Evolutionary conservation across 2,797 vertebrate genomes (phyloP).

Genomic region (Dromococcyx pavoninus): DNA sequence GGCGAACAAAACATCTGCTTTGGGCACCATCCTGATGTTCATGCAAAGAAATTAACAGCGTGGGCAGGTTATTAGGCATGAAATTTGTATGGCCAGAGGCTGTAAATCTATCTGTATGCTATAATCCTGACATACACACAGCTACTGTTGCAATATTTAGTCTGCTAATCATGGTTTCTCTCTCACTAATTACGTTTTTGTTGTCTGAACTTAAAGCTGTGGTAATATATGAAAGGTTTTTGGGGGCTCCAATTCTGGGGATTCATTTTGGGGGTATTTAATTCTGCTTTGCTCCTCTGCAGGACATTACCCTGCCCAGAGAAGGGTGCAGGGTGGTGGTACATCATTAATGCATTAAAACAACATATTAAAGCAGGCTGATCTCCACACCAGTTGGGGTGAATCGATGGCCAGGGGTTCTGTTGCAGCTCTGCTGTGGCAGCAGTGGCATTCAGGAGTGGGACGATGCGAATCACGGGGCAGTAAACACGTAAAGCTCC

Average conservation of each 20-base stretch:
- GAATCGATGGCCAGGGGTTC: background rate
- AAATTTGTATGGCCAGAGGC: background rate
- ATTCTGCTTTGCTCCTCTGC: background rate
- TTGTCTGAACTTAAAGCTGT: background rate
- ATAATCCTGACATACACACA: background rate
- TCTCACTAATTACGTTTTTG: background rate
- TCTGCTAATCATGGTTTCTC: background rate
- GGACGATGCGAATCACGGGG: accelerated
- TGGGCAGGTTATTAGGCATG: background rate
- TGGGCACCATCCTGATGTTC: background rate
- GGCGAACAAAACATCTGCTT: background rate
- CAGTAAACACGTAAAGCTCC: background rate
- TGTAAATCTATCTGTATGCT: background rate
- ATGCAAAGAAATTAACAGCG: background rate
- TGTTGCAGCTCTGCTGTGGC: background rate
- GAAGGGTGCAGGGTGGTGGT: background rate
- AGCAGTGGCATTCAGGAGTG: background rate
- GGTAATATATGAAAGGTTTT: background rate
- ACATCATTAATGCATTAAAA: background rate
- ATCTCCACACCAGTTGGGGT: no score
- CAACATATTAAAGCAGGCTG: background rate
- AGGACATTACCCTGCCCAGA: background rate
- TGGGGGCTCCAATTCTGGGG: background rate
- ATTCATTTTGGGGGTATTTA: background rate
- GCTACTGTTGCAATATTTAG: background rate